phyloP scores from a whole-genome alignment of 2,113 vertebrate species.

The Sinocyclocheilus grahami region DNA sequence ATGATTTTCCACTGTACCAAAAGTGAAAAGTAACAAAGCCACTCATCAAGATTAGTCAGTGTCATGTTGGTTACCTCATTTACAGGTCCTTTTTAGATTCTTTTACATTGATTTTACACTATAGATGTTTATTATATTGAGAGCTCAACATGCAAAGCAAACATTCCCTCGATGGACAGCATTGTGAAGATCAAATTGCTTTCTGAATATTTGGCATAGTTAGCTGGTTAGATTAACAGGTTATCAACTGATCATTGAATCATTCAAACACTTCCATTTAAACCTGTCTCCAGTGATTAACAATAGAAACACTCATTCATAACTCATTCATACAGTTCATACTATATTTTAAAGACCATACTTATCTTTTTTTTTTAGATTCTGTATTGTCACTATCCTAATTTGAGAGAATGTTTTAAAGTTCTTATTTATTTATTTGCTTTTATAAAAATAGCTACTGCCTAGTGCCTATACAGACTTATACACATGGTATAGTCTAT shows the following conservation, averaged over 20 bases:
- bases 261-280: not conserved
- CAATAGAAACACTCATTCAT: not conserved
- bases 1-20: not conserved
- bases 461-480: not conserved
- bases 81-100: not conserved
- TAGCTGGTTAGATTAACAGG: not conserved
- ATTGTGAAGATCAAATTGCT: no score
- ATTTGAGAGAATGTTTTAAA: not conserved
- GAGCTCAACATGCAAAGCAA: not conserved
- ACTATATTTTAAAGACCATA: not conserved
- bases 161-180: not conserved
- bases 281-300: no score
- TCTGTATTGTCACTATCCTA: not conserved
- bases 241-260: not conserved
- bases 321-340: not conserved
- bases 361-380: not conserved
- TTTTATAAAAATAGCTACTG: not conserved
- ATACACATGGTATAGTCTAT: not conserved
- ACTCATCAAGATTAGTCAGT: not conserved
- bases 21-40: not conserved
- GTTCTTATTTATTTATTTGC: not conserved
- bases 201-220: not conserved
- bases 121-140: not conserved
- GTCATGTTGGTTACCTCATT: not conserved
- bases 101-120: not conserved